A percentile compares a stretch with the other conserved stretches of the same genome.
Evolutionary conservation across 1,140 invertebrate species (phyloP).

Genomic region (Meloidogyne floridensis): DNA sequence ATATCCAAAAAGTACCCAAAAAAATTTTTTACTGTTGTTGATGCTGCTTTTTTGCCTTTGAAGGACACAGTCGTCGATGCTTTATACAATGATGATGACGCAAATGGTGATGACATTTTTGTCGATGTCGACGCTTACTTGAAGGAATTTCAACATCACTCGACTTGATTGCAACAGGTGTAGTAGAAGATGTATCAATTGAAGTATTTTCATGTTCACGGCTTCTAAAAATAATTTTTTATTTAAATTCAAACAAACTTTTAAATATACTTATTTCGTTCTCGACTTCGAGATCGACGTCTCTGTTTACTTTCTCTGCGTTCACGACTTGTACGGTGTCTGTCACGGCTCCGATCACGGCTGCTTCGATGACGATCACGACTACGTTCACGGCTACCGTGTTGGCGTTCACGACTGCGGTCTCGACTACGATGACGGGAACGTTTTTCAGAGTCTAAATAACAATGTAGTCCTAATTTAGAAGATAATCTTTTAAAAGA

Average conservation of each 20-base stretch:
- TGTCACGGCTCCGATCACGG: slow-evolving; percentile 30
- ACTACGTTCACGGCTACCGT: slow-evolving; percentile 26
- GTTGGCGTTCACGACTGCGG: slow-evolving; percentile 27
- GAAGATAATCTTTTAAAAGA: background rate
- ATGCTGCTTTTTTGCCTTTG: slow-evolving; percentile 53
- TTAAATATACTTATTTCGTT: slow-evolving; percentile 13
- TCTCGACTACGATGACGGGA: slow-evolving; percentile 33
- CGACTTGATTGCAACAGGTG: slow-evolving; percentile 2
- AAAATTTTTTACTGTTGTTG: background rate
- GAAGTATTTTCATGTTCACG: background rate
- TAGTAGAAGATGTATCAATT: slow-evolving; percentile 3
- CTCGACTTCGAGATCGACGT: background rate
- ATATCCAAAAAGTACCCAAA: background rate
- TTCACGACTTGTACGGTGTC: background rate
- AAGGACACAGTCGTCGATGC: slow-evolving; percentile 56
- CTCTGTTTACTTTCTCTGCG: too few species aligned
- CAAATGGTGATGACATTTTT: slow-evolving; percentile 57
- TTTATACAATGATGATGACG: slow-evolving; percentile 64
- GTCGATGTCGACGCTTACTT: slow-evolving; percentile 29
- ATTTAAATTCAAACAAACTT: background rate
- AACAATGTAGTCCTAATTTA: background rate
- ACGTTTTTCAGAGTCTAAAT: slow-evolving; percentile 10
- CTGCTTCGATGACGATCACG: slow-evolving; percentile 28
- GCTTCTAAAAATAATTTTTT: slow-evolving; percentile 9
- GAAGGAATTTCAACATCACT: background rate